A percentile compares a stretch with the other conserved stretches of the same genome.
Conservation (phyloP, 2,113 vertebrate genomes). For the Todiramphus saurophagus region DNA sequence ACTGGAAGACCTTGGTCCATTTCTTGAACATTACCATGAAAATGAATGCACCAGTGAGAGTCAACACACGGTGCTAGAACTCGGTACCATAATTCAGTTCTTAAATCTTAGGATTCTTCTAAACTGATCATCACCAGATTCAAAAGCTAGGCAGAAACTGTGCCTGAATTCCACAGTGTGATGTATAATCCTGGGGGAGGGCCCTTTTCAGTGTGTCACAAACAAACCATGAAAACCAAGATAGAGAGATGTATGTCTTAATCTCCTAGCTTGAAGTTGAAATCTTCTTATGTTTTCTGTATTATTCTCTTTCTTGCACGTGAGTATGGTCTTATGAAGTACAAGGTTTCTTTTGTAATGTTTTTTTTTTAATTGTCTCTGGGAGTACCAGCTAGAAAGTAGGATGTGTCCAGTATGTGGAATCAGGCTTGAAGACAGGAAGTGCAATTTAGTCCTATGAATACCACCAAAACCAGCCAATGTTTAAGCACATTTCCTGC, state of each 20-base stretch:
- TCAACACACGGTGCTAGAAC: neutral
- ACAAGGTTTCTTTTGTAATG: neutral
- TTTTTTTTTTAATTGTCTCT: neutral
- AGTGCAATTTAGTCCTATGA: neutral
- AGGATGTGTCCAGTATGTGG: neutral
- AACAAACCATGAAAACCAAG: neutral
- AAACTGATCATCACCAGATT: neutral
- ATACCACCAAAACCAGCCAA: neutral
- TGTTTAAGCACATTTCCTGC: neutral
- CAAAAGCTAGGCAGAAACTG: neutral
- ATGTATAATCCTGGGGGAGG: neutral
- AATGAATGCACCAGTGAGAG: neutral
- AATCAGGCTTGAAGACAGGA: neutral
- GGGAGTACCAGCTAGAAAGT: neutral
- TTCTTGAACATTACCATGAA: neutral
- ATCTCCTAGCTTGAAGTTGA: neutral
- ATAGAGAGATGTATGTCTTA: neutral
- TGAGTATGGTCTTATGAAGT: neutral
- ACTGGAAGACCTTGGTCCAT: neutral
- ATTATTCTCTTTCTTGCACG: neutral
- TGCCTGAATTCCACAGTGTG: neutral
- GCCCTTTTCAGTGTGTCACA: neutral
- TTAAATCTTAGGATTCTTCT: neutral
- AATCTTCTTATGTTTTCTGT: neutral
- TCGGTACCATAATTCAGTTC: neutral